Conservation (phyloP, 2,797 vertebrate species). For the Gymnoscopelus braueri region DNA sequence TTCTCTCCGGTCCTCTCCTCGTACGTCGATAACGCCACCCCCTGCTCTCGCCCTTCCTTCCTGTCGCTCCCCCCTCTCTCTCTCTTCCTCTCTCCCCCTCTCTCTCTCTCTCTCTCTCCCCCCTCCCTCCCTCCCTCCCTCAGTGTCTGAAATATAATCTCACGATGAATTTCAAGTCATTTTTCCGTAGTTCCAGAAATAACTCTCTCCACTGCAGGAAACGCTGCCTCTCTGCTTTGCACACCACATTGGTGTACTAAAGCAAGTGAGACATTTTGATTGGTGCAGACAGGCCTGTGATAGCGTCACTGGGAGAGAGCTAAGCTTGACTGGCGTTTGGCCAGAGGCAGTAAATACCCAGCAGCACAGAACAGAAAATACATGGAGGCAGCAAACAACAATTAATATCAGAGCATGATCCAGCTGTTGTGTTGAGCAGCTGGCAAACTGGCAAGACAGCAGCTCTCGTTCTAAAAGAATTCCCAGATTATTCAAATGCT, state of each 20-base stretch:
- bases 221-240: slow-evolving; percentile 71
- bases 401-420: slow-evolving; percentile 62
- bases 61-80: slow-evolving; percentile 38
- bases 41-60: slow-evolving; percentile 39
- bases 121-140: slow-evolving; percentile 3
- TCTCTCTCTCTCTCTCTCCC: slow-evolving; percentile 54
- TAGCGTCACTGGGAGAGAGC: slow-evolving; percentile 53
- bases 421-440: slow-evolving; percentile 56
- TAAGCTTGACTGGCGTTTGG: slow-evolving; percentile 65
- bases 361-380: slow-evolving; percentile 48
- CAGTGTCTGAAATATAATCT: slow-evolving; percentile 75
- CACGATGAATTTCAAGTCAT: slow-evolving; percentile 42
- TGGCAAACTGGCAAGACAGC: slow-evolving; percentile 40
- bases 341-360: slow-evolving; percentile 65
- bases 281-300: slow-evolving; percentile 68
- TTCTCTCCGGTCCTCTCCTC: slow-evolving; percentile 20
- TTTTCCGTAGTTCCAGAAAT: slow-evolving; percentile 69
- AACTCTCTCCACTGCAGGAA: slow-evolving; percentile 62
- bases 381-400: slow-evolving; percentile 67
- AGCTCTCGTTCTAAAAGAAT: slow-evolving; percentile 35
- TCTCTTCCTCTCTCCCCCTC: slow-evolving; percentile 24
- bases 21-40: slow-evolving; percentile 12
- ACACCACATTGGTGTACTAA: slow-evolving; percentile 57
- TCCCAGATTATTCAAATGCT: background rate
- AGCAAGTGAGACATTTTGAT: slow-evolving; percentile 65